A percentile compares a stretch with the other conserved stretches of the same genome.
Evolutionary conservation across 2,888 invertebrate genomes (phyloP).

Genomic region (Phragmatobia fuliginosa): DNA sequence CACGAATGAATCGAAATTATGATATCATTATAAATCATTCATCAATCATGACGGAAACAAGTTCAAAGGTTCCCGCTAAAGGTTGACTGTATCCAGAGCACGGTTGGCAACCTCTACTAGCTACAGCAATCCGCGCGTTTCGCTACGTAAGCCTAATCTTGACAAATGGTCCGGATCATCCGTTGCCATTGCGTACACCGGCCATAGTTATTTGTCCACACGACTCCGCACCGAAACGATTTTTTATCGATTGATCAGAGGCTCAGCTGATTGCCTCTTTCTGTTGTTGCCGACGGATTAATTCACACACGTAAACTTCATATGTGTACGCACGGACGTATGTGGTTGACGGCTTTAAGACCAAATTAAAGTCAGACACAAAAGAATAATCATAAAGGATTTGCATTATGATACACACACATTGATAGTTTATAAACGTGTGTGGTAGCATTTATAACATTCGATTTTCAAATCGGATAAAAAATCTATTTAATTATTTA

Average conservation of each 20-base stretch:
- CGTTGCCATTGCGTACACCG: constrained; percentile 62
- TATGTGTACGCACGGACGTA: constrained; percentile 15
- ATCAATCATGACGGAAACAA: constrained; percentile 14
- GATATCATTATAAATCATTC: too few relatives aligned
- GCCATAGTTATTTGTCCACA: constrained; percentile 76
- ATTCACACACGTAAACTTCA: constrained; percentile 47
- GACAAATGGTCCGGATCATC: constrained; percentile 85
- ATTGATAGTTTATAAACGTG: constrained; percentile 31
- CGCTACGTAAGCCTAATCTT: constrained; percentile 78
- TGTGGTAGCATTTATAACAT: constrained; percentile 40
- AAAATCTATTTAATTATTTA: background rate
- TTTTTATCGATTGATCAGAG: constrained; percentile 85
- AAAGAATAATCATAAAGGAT: constrained; percentile 74
- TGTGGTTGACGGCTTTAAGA: constrained; percentile 46
- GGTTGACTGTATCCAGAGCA: constrained; percentile 27
- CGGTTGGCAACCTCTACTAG: constrained; percentile 27
- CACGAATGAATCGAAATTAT: too few relatives aligned
- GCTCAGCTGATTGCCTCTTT: constrained; percentile 84
- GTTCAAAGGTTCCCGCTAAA: constrained; percentile 41
- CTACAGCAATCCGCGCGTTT: constrained; percentile 54
- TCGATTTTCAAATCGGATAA: constrained; percentile 37
- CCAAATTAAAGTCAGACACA: constrained; percentile 72
- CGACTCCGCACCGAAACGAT: constrained; percentile 71
- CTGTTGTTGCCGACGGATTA: constrained; percentile 84
- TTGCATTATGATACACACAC: constrained; percentile 73